phyloP scores from a whole-genome alignment of 2,113 vertebrate species.

The Pterophyllum scalare region DNA sequence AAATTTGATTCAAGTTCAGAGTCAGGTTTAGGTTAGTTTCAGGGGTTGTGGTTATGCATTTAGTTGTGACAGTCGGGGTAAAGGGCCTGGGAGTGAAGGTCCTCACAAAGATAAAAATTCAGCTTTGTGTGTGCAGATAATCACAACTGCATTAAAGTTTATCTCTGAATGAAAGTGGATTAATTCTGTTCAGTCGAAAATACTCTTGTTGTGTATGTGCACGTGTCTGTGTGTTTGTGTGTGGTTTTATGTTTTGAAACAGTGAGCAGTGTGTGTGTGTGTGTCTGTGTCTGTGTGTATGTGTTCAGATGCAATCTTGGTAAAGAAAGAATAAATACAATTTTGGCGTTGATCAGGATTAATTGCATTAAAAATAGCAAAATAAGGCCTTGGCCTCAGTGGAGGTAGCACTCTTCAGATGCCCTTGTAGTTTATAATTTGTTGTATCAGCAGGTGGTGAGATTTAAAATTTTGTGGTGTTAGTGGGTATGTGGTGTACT shows the following conservation, averaged over 20 bases:
- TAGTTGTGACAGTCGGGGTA: not conserved
- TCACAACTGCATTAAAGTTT: constrained; percentile 51
- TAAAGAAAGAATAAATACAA: not conserved
- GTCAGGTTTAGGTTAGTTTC: not conserved
- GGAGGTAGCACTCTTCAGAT: not conserved
- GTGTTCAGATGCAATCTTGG: not conserved
- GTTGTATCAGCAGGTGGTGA: not conserved
- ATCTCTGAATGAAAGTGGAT: constrained; percentile 39
- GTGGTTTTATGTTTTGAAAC: not conserved
- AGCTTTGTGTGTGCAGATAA: constrained; percentile 7
- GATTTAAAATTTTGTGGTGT: not conserved
- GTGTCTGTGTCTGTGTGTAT: not conserved
- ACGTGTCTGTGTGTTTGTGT: not conserved
- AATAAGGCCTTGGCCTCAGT: not conserved
- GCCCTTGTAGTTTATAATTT: not conserved
- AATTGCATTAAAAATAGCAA: not conserved
- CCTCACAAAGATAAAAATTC: not conserved
- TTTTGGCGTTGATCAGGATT: accelerated
- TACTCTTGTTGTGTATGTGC: not conserved
- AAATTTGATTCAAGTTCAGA: not conserved
- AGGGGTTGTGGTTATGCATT: not conserved
- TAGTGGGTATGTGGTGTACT: not conserved
- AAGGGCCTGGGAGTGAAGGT: not conserved
- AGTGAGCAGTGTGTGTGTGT: not conserved
- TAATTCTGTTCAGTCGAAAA: constrained; percentile 44